These are phyloP conservation scores for Cephalotes varians DNA, from an alignment of 2,888 invertebrate genomes.

Conservation along the genomic window DNA sequence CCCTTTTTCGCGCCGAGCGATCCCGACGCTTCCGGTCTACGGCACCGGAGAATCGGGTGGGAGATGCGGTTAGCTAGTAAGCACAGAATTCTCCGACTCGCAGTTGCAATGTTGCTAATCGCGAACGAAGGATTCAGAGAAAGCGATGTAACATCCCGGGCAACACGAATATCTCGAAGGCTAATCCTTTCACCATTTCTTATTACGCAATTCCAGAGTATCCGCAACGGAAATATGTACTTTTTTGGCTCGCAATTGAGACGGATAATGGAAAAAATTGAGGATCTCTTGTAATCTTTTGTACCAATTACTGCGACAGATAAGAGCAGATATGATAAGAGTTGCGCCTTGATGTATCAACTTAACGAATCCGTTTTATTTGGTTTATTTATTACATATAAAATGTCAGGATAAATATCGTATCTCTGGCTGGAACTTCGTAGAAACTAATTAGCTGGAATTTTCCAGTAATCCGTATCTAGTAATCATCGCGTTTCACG, in stretches of 20 bases:
- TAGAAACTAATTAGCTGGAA: slow-evolving; percentile 11
- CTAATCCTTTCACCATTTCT: not conserved
- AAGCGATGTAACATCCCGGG: not conserved
- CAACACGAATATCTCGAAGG: not conserved
- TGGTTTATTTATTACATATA: not conserved
- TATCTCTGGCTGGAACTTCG: not conserved
- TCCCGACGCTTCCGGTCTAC: slow-evolving; percentile 36
- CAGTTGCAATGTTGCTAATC: slow-evolving; percentile 30
- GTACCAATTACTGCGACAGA: not conserved
- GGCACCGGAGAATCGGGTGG: slow-evolving; percentile 14
- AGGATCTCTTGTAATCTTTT: not conserved
- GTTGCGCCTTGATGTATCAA: not conserved
- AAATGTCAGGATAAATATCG: not conserved
- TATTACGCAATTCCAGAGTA: not conserved
- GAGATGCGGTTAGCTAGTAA: slow-evolving; percentile 17
- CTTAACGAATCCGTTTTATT: not conserved
- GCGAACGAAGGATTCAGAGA: slow-evolving; percentile 4
- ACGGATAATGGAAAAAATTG: not conserved
- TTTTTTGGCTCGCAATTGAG: not conserved
- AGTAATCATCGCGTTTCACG: not conserved
- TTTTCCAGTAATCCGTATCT: slow-evolving; percentile 26
- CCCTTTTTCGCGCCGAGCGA: slow-evolving; percentile 32
- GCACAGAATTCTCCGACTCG: not conserved
- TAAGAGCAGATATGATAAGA: not conserved
- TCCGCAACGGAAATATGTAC: not conserved